These are phyloP conservation scores for Daubentonia madagascariensis DNA, from an alignment of 2,113 vertebrate species.

Conservation along the genomic window DNA sequence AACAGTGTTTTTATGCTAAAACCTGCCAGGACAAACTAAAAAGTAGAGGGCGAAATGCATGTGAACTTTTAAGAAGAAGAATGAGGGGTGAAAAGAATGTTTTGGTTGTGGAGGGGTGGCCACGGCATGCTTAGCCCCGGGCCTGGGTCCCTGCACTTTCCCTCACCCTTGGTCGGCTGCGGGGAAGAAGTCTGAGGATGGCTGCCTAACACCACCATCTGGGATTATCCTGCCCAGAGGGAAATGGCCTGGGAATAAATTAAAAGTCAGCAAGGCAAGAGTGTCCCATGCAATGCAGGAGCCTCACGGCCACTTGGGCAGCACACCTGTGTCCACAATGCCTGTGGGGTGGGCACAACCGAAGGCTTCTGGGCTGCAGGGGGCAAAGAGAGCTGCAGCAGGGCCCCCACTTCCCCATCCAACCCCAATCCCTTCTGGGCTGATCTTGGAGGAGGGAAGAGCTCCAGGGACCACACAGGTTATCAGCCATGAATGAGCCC, in stretches of 20 bases:
- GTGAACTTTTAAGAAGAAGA: not conserved
- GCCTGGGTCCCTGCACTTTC: rapidly evolving
- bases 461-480: not conserved
- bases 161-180: not conserved
- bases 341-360: not conserved
- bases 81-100: not conserved
- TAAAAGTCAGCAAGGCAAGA: not conserved
- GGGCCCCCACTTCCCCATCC: too few relatives aligned
- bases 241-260: not conserved
- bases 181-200: not conserved
- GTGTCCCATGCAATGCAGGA: not conserved
- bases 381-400: rapidly evolving
- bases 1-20: not conserved
- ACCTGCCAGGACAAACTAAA: not conserved
- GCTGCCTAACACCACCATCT: not conserved
- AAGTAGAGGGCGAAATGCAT: not conserved
- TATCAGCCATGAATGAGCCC: not conserved
- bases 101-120: not conserved
- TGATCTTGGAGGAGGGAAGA: not conserved
- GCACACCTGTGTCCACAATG: not conserved
- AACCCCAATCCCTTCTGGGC: not conserved
- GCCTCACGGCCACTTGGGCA: rapidly evolving
- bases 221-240: not conserved
- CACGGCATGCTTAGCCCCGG: rapidly evolving
- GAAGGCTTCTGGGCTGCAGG: not conserved